Evolutionary conservation across 1,140 invertebrate species (phyloP), one percentile per base, ranked within the genome.

Genomic region (Sarcophaga bullata): DNA sequence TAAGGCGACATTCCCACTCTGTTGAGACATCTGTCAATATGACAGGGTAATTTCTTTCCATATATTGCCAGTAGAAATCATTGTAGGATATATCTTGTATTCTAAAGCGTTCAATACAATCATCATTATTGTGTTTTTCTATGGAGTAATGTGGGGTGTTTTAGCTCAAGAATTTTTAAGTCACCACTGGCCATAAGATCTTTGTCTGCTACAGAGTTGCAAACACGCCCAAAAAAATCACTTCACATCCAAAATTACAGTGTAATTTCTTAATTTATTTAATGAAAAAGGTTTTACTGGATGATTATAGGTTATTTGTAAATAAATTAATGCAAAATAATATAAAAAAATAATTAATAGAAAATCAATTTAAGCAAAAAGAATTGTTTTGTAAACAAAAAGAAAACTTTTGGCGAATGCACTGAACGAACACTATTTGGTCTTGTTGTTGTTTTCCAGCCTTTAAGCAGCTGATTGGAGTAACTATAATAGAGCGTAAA

Each of bases 31-130:
- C 91, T 84, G 91, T 91, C 80, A 96, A 92, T 37, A 95, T 87
- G 81, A 94, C 94, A 0, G 95, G 94, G 83, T 91, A 87, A 89
- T 96, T 96, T 83, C 85, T 85, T 73, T 92, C 82, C 88, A 96
- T 91, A 89, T 91, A 91, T 86, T 90, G 91, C 86, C 87, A 88
- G 86, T 92, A 95, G 92, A 93, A 95, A 89, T 91, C 86, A 82
- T 85, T 86, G 83, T 90, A 90, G 46, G 47, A 46, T 73, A 82
- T 80, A 17, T 78, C 75, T 9, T 17, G 10, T 49, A 78, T 50
- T 2, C 19, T 17, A 7, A 50, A 78, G 6, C 75, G 75, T 78
- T 50, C 17, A 19, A 78, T 78, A 19, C 37, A 19, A 37, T n/a
- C n/a, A 8, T 68, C 62, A 68, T 68, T 25, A 19, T 17, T 68